Conservation (phyloP, 2,888 invertebrate genomes). For the Allygus modestus region DNA sequence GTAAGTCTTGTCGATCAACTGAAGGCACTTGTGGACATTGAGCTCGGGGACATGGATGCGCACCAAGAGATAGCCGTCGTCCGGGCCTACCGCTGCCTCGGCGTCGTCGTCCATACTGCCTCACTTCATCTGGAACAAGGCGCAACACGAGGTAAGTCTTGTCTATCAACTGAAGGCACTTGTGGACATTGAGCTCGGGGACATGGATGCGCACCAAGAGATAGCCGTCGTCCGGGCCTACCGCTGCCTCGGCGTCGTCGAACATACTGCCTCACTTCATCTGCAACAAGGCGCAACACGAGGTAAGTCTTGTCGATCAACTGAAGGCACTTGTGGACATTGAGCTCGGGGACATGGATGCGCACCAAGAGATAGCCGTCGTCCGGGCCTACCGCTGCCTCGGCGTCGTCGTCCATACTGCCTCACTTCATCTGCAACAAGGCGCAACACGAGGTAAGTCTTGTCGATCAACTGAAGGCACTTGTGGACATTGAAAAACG, state of each 20-base stretch:
- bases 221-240: conserved; percentile 81
- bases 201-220: conserved; percentile 94
- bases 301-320: conserved; percentile 77
- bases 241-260: conserved; percentile 63
- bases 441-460: no score
- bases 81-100: conserved; percentile 72
- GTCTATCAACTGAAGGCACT: conserved; percentile 93
- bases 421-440: conserved; percentile 65
- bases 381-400: conserved; percentile 73
- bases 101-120: conserved; percentile 63
- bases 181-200: conserved; percentile 97
- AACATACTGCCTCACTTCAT: conserved; percentile 63
- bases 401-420: conserved; percentile 64
- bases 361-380: conserved; percentile 91
- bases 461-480: no score
- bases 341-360: conserved; percentile 95
- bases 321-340: conserved; percentile 98
- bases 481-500: no score
- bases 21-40: conserved; percentile 98
- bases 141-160: not conserved
- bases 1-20: conserved; percentile 79
- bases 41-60: conserved; percentile 96
- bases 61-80: conserved; percentile 89
- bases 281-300: conserved; percentile 64
- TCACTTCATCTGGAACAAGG: conserved; percentile 65